Base-by-base conservation (phyloP, 2,888 invertebrate species). In the Onchidella celtica region DNA sequence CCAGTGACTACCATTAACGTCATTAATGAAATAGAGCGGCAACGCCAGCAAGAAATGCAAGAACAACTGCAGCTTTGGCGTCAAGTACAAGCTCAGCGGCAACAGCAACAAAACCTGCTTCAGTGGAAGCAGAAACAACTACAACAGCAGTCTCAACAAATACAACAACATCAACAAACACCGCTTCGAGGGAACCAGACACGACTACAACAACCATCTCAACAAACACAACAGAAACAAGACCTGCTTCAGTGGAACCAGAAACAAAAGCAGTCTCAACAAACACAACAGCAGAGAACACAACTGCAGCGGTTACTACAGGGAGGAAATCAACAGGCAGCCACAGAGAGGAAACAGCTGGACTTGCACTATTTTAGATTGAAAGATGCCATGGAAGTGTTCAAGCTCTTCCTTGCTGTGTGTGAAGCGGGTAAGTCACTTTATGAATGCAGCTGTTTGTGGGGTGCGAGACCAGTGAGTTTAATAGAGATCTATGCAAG, bases 351-450 rank as follows among this genome's bases (percentile, higher is more conserved):
- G 2, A 66, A 3, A 66, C 14, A 32, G 24, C 14, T 70, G 6
- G 70, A 70, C 27, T 55, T 70, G 27, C 70, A 70, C 27, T 0
- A 70, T 9, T 70, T 47, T 17, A 29, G 29, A 0, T 21, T 55
- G 70, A 70, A 70, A 9, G 55, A 70, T 27, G 70, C 70, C 29
- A 70, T 70, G 70, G 32, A 0, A 1, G 4, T 55, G 4, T 70
- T 70, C 55, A 70, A 70, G 70, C 9, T 32, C 0, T 70, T 70
- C 32, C 70, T 70, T 11, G 17, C 24, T 29, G 32, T 29, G 21
- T 9, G 47, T 4, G 40, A 27, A 27, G 32, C 24, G 1, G 70
- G 70, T 70, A 55, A 70, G 27, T 27, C n/a, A n/a, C n/a, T n/a
- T n/a, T n/a, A n/a, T n/a, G n/a, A n/a, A n/a, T n/a, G n/a, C n/a